Evolutionary conservation across 2,113 vertebrate genomes (phyloP).

Genomic region (Mesembrinibis cayennensis): DNA sequence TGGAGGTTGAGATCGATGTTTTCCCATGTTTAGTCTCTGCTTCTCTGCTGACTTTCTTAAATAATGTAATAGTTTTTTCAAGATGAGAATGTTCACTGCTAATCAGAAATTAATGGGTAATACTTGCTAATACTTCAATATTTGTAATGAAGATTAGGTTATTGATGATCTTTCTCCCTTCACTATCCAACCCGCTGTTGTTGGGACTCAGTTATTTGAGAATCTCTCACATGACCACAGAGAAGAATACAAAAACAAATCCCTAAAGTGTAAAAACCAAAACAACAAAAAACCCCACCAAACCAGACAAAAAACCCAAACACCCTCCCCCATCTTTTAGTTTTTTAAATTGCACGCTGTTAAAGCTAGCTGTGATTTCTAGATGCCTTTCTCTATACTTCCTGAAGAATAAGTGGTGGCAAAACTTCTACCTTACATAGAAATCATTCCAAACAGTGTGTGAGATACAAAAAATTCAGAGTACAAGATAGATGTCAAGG

Average conservation of each 20-base stretch:
- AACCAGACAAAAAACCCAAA: background rate
- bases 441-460: background rate
- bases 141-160: background rate
- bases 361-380: background rate
- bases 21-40: background rate
- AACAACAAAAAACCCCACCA: background rate
- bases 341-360: background rate
- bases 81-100: background rate
- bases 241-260: background rate
- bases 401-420: background rate
- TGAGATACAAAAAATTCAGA: background rate
- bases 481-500: background rate
- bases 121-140: background rate
- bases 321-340: background rate
- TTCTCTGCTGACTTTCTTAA: background rate
- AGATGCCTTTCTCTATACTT: background rate
- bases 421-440: background rate
- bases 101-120: background rate
- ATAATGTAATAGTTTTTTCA: background rate
- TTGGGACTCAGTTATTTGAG: background rate
- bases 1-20: background rate
- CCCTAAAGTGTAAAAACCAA: background rate
- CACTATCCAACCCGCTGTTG: background rate
- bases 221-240: background rate
- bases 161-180: background rate